Evolutionary conservation across 2,797 vertebrate species (phyloP), one percentile per base, ranked within the genome.

Genomic region (Varecia variegata): DNA sequence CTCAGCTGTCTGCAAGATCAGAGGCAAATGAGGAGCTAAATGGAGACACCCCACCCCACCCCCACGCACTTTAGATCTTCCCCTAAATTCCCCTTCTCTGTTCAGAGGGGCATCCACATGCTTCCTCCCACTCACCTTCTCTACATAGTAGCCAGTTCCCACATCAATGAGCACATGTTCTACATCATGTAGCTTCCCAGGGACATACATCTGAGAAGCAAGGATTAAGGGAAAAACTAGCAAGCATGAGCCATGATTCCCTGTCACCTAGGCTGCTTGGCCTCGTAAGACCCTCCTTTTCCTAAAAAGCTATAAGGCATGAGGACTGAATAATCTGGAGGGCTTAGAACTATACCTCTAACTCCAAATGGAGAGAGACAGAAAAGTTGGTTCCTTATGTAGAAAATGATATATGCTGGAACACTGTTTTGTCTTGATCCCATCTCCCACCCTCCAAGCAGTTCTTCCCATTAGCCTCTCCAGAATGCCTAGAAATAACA

Each of bases 121-220:
- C 14, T 76, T 58, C 40, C 8, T 60, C 47, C 83, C 40, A 58
- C 97, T 98, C 98, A 99, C 99, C 99, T 99, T 99, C 98, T 99
- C 99, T 95, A 99, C 99, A 62, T 99, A 99, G 98, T 99, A 99
- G 85, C 99, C 99, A 0, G 99, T 99, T n/a, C 99, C 99, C 6
- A 99, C 99, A 71, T 99, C 99, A 13, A 99, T 98, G 79, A 99
- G 98, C 27, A 99, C 99, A 7, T 98, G 98, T 7, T 99, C 98
- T 35, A 99, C 99, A 0, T 99, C 99, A 60, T 99, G 98, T 90
- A 99, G 98, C 93, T 99, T 99, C 95, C 99, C 99, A 2, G 99
- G 99, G 35, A 99, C 99, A 3, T 99, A 99, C 99, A 99, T 99
- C 99, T 99, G 97, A 65, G 50, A 82, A 77, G 58, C 8, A 84